Evolutionary conservation across 2,113 vertebrate genomes (phyloP), one percentile per base, ranked within the genome.

Genomic region (Oostethus manadensis): DNA sequence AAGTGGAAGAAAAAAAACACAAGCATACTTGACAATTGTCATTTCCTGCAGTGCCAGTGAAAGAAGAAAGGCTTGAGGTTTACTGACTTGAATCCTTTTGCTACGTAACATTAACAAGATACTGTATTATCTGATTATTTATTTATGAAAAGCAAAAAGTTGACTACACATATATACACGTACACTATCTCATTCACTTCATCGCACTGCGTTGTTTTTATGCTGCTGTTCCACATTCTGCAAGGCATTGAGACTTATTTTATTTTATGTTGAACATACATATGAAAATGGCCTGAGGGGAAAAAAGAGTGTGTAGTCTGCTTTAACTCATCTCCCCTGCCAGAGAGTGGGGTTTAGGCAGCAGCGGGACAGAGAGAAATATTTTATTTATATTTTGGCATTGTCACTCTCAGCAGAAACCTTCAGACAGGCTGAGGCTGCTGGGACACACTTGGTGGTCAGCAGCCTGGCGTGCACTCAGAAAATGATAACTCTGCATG

Each of bases 381-480:
- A 85, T 85, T 88, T 87, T 77, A 86, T 87, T 82, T 42, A 42
- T 42, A 42, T 42, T 42, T 42, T 74, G 82, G 78, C 82, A 74
- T 64, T 78, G 86, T 87, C 86, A 87, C 68, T 85, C 63, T 73
- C 60, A 79, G 68, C 77, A 70, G 60, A 58, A 84, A 80, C 70
- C 80, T 33, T 81, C 51, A 3, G 49, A 77, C 67, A 84, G 57
- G 63, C 68, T 3, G 48, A 64, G 72, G 62, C 66, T 67, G 62
- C 69, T 79, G 60, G 79, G 79, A 83, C 80, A 83, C 73, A 81
- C 73, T 73, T 61, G 71, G 68, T 86, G 85, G 85, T 85, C 84
- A 86, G 86, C 78, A 70, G 68, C 60, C 29, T 68, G 58, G 76
- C 74, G 66, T 73, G 58, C 15, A 3, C 51, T 18, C 51, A 53